Evolutionary conservation across 2,113 vertebrate species (phyloP), one percentile per base, ranked within the genome.

Genomic region (Poicephalus gulielmi): DNA sequence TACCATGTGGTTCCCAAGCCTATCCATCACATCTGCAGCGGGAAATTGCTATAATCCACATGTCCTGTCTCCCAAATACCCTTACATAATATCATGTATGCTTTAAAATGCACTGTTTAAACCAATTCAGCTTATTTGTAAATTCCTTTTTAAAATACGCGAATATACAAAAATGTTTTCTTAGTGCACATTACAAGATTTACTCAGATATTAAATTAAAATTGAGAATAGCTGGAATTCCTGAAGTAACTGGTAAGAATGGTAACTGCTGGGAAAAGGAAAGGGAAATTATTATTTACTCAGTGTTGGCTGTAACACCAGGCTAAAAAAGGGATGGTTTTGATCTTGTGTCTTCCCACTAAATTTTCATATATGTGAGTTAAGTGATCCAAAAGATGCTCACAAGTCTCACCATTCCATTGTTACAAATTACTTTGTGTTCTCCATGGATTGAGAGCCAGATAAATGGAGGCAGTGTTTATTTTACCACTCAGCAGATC

Each of bases 401-500:
- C 64, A 13, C 3, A 4, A 77, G 44, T 66, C 69, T 91, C 80
- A 69, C 62, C 52, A 83, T 79, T 92, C 69, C 74, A 69, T 35
- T 2, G 2, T 53, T 82, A 94, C 83, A 96, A 84, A 92, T 73
- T 94, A 41, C 69, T 94, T 95, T 5, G 5, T 78, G 66, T 81
- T 81, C 86, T 86, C 60, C n/a, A 24, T 41, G 39, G 77, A 86
- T 20, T 93, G 80, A 83, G 57, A 93, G 81, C 47, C 66, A 94
- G 83, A 82, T 73, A 92, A 95, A 96, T 79, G 91, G 55, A 94
- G 20, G 44, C 77, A 86, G n/a, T 91, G 84, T 91, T 94, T 94
- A 89, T 82, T 94, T 94, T 87, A 83, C 77, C 50, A 73, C 86
- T 91, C 81, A 91, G 82, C 77, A 92, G 79, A 93, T 92, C 69